phyloP scores from a whole-genome alignment of 2,113 vertebrate species.

The Petrocephalus zakoni region DNA sequence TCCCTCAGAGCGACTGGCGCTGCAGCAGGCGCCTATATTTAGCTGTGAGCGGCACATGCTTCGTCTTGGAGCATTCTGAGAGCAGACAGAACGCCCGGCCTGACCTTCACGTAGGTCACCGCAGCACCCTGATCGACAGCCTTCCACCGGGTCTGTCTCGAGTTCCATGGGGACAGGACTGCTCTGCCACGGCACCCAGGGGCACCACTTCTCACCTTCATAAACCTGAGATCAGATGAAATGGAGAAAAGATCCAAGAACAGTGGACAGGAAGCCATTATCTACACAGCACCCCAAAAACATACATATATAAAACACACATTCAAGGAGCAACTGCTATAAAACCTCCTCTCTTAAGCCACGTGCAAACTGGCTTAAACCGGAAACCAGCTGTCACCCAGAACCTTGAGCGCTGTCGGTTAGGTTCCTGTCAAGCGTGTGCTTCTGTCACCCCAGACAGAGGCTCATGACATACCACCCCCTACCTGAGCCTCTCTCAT shows the following conservation, averaged over 20 bases:
- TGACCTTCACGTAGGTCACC: not conserved
- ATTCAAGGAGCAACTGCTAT: conserved; percentile 14
- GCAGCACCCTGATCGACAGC: not conserved
- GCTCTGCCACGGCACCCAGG: not conserved
- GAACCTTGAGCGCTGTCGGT: not conserved
- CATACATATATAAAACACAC: not conserved
- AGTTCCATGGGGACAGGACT: not conserved
- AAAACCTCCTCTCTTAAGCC: not conserved
- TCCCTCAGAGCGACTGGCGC: not conserved
- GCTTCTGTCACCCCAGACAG: not conserved
- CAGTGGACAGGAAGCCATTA: not conserved
- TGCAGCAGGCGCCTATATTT: not conserved
- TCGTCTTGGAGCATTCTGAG: not conserved
- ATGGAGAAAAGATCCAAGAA: not conserved
- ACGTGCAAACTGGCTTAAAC: not conserved
- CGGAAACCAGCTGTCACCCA: not conserved
- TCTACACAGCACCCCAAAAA: not conserved
- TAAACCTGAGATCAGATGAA: not conserved
- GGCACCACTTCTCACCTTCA: not conserved
- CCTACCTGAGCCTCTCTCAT: conserved; percentile 38
- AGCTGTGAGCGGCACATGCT: not conserved
- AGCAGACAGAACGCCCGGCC: not conserved
- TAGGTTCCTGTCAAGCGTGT: not conserved
- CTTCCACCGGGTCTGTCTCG: not conserved
- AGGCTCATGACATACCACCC: not conserved